Conservation (phyloP, 2,113 vertebrate species). For the Coracopsis vasa region DNA sequence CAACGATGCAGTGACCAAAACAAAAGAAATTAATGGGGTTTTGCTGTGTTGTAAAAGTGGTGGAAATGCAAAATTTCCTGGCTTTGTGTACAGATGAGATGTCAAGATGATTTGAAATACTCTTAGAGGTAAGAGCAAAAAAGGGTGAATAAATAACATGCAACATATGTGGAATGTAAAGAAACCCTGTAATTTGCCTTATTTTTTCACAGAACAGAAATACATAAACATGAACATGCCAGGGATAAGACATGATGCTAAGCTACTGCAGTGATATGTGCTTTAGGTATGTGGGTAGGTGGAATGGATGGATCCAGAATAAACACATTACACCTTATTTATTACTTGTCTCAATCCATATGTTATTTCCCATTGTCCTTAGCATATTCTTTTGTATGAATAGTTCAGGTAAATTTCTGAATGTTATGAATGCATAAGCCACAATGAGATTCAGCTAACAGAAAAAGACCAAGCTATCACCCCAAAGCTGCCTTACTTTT, state of each 20-base stretch:
- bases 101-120: constrained; percentile 47
- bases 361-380: neutral
- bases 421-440: neutral
- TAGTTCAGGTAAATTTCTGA: neutral
- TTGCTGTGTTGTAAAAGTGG: constrained; percentile 26
- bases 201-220: constrained; percentile 24
- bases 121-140: constrained; percentile 21
- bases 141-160: constrained; percentile 49
- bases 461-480: neutral
- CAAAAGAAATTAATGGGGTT: neutral
- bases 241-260: constrained; percentile 16
- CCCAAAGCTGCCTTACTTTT: neutral
- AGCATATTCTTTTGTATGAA: neutral
- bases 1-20: neutral
- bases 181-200: neutral
- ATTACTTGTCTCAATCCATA: neutral
- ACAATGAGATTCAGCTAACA: neutral
- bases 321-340: neutral
- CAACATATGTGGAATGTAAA: constrained; percentile 23
- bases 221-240: constrained; percentile 41
- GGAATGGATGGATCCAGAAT: neutral
- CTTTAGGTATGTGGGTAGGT: neutral
- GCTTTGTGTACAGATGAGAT: constrained; percentile 48
- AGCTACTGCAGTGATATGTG: constrained; percentile 29
- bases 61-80: constrained; percentile 41